These are phyloP conservation scores for Falco naumanni DNA, from an alignment of 2,797 vertebrate genomes.

Conservation along the genomic window DNA sequence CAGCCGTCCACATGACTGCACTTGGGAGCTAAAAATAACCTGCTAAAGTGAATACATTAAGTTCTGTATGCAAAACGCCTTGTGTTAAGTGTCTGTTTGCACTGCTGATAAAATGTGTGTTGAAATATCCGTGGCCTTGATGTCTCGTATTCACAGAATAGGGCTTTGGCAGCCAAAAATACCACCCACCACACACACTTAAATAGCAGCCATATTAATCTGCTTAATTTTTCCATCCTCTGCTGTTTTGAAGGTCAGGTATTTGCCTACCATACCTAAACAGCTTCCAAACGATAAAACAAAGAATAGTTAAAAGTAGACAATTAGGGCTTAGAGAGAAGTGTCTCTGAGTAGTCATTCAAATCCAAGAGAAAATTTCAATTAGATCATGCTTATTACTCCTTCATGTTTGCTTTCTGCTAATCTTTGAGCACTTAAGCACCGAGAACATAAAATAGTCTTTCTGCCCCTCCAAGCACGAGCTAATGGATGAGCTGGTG, in stretches of 20 bases:
- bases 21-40: conserved; percentile 56
- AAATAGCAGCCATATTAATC: neutral
- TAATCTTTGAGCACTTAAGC: neutral
- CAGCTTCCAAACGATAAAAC: neutral
- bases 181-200: neutral
- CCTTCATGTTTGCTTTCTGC: neutral
- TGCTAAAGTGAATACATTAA: neutral
- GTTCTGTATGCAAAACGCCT: conserved; percentile 38
- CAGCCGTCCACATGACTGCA: conserved; percentile 46
- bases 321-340: neutral
- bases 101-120: conserved; percentile 43
- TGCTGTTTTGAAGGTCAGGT: neutral
- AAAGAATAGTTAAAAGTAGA: neutral
- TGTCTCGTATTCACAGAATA: conserved; percentile 1
- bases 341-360: conserved; percentile 7
- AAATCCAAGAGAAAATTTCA: conserved; percentile 10
- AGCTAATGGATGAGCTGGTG: neutral
- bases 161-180: conserved; percentile 50
- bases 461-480: neutral
- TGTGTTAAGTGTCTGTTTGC: conserved; percentile 35
- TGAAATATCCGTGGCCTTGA: conserved; percentile 48
- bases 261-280: neutral
- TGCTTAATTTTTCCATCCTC: neutral
- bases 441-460: accelerated
- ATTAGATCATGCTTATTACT: neutral